Evolutionary conservation across 2,797 vertebrate genomes (phyloP), one percentile per base, ranked within the genome.

Genomic region (Hylomyscus alleni): DNA sequence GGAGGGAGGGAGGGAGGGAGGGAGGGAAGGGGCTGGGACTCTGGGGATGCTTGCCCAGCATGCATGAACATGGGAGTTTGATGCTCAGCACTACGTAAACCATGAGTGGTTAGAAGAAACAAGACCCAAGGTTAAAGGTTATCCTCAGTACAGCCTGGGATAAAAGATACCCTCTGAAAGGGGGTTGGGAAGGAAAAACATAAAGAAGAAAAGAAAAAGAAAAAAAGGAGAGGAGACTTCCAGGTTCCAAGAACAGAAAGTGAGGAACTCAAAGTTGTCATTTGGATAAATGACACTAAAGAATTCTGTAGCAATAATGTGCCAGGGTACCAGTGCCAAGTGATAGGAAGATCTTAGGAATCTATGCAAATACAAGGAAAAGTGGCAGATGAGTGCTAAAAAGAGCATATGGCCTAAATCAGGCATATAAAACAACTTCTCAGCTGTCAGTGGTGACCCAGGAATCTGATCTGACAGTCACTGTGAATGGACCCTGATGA

Each of bases 361-460:
- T 96, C 93, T 95, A 97, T 88, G 89, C 89, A 94, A 98, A 96
- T 67, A 93, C n/a, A 94, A 96, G 91, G 84, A 91, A 90, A 96
- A 95, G 93, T 93, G 92, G 92, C 94, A 97, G 92, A 90, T 96
- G 92, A 95, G 76, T 90, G 90, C 90, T 97, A 92, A 96, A 95
- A 90, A 37, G 90, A 97, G 80, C 97, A 95, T 87, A 97, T 95
- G 95, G 88, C 78, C 94, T 95, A 67, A 88, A 87, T 95, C 88
- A 86, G 56, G 90, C 93, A 95, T 4, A 65, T 31, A 96, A 94
- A 97, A 97, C 89, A 94, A 87, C 91, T 96, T 92, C 93, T 95
- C 87, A 88, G 91, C 87, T 95, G 87, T 95, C 77, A 97, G 72
- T 94, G 89, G 86, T 89, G 90, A 98, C 94, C 80, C 54, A 95